A percentile compares a stretch with the other conserved stretches of the same genome.
These are phyloP conservation scores for Chiroxiphia lanceolata DNA, from an alignment of 2,797 vertebrate species.

Conservation along the genomic window DNA sequence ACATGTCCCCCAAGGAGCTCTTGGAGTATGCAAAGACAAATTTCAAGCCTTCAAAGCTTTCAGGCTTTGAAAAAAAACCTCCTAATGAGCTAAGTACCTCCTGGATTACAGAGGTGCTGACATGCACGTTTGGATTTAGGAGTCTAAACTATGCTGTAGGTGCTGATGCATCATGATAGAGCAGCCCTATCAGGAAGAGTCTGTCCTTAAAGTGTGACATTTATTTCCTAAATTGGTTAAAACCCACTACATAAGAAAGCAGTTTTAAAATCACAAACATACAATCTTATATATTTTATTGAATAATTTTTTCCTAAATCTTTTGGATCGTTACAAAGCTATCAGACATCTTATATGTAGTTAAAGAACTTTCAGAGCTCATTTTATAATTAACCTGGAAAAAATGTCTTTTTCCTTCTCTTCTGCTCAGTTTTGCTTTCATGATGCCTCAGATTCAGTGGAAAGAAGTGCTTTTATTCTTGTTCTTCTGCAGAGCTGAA, in stretches of 20 bases:
- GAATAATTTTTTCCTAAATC: neutral
- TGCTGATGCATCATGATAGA: neutral
- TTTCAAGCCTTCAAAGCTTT: neutral
- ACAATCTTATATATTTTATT: neutral
- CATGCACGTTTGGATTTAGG: neutral
- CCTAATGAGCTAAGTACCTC: neutral
- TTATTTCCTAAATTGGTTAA: conserved; percentile 2
- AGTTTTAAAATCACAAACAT: neutral
- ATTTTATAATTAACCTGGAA: conserved; percentile 1
- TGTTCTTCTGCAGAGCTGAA: neutral
- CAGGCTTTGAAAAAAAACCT: neutral
- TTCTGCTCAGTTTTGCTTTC: neutral
- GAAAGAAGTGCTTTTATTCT: neutral
- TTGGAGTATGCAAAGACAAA: neutral
- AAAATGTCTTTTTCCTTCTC: neutral
- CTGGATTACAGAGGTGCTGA: neutral
- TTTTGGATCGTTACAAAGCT: neutral
- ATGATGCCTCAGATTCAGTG: neutral
- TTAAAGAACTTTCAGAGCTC: neutral
- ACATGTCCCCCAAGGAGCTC: neutral
- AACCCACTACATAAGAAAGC: neutral
- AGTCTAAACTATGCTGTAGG: neutral
- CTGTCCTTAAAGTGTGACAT: neutral
- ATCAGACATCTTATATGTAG: neutral
- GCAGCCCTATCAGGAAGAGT: neutral